Evolutionary conservation across 2,888 invertebrate genomes (phyloP).

Genomic region (Crocallis elinguaria): DNA sequence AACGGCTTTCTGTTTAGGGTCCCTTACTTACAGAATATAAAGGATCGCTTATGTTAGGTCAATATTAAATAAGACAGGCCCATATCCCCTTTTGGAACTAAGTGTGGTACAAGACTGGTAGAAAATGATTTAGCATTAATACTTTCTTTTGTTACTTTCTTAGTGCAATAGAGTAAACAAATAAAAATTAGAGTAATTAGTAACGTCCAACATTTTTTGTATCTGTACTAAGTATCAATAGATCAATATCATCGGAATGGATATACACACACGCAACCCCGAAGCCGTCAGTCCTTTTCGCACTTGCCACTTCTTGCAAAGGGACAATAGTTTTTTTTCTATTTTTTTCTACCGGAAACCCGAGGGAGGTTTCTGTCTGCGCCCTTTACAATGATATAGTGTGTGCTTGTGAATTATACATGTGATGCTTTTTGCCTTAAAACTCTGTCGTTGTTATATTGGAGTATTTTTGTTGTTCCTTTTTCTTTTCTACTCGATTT

Average conservation of each 20-base stretch:
- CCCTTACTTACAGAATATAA: background rate
- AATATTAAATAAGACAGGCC: background rate
- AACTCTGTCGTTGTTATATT: slow-evolving; percentile 24
- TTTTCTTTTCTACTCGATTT: slow-evolving; percentile 10
- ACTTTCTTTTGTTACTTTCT: too few species aligned
- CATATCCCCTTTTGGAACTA: too few species aligned
- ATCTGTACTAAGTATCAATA: too few species aligned
- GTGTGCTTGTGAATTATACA: slow-evolving; percentile 54
- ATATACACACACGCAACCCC: slow-evolving; percentile 5
- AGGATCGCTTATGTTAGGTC: background rate
- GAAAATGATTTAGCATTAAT: too few species aligned
- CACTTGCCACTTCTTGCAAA: slow-evolving; percentile 4
- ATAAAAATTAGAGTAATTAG: too few species aligned
- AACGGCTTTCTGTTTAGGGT: slow-evolving; percentile 9
- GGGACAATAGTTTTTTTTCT: slow-evolving; percentile 26
- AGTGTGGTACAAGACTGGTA: too few species aligned
- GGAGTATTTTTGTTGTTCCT: slow-evolving; percentile 5
- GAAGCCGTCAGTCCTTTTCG: background rate
- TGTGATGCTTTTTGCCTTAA: slow-evolving; percentile 38
- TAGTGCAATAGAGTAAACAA: too few species aligned
- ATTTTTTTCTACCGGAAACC: slow-evolving; percentile 28
- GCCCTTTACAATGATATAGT: slow-evolving; percentile 49
- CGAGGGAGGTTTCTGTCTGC: slow-evolving; percentile 25
- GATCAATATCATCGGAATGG: too few species aligned
- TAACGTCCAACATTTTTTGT: too few species aligned